Conservation (phyloP, 2,888 invertebrate species). For the Lucinisca nassula region DNA sequence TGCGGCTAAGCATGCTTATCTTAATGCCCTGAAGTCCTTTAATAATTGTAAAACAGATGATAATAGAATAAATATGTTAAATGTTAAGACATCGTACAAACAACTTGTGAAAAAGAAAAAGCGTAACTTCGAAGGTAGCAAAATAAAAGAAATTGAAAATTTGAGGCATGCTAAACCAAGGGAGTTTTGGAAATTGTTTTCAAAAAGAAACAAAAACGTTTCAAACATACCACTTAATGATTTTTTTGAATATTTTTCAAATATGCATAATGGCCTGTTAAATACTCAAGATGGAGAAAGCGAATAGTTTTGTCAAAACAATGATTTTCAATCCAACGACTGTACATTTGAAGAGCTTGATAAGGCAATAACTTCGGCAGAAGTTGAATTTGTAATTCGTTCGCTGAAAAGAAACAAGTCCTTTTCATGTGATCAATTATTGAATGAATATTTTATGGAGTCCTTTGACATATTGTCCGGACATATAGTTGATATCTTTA, state of each 20-base stretch:
- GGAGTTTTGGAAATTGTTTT: slow-evolving; percentile 22
- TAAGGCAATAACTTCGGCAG: neutral
- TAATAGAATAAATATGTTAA: neutral
- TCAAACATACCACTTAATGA: neutral
- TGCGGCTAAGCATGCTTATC: neutral
- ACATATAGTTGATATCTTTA: slow-evolving; percentile 24
- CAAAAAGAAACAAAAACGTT: neutral
- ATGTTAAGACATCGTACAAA: neutral
- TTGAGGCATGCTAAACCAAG: neutral
- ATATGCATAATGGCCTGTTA: neutral
- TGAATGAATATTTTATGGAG: slow-evolving; percentile 23
- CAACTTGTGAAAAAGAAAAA: neutral
- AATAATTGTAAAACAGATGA: neutral
- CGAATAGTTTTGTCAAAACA: slow-evolving; percentile 1
- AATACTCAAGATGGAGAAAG: neutral
- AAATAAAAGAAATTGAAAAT: neutral
- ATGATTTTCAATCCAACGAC: neutral
- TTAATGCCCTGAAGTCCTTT: neutral
- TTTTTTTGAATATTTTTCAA: slow-evolving; percentile 7
- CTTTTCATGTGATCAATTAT: neutral
- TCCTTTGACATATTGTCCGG: no score
- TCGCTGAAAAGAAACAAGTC: neutral
- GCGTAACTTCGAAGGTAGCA: neutral
- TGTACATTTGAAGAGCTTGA: slow-evolving; percentile 9
- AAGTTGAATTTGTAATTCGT: neutral